These are phyloP conservation scores for Actinostola sp. DNA, from an alignment of 92 coral and sea anemone species.

Conservation along the genomic window DNA sequence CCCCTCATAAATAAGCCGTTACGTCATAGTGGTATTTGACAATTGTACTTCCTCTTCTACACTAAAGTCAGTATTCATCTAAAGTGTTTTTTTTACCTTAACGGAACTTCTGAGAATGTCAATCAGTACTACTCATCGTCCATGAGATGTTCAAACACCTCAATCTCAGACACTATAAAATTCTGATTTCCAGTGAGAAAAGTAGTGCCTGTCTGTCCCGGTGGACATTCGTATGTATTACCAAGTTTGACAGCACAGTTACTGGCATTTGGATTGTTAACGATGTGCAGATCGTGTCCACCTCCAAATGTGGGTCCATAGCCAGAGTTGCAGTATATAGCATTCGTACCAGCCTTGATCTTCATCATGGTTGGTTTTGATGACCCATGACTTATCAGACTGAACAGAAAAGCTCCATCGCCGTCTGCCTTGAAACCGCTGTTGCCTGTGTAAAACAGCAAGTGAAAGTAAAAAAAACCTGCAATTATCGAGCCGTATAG, in stretches of 20 bases:
- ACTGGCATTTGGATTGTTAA: conserved; percentile 28
- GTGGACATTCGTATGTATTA: conserved; percentile 47
- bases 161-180: conserved; percentile 48
- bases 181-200: conserved; percentile 45
- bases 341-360: conserved; percentile 18
- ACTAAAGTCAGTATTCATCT: neutral
- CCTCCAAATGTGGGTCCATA: conserved; percentile 69
- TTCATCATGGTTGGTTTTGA: conserved; percentile 20
- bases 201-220: conserved; percentile 29
- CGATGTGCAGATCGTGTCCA: conserved; percentile 32
- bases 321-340: conserved; percentile 40
- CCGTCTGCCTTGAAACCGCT: conserved; percentile 2
- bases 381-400: conserved; percentile 35
- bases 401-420: conserved; percentile 46
- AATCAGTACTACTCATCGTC: neutral
- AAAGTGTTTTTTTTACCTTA: neutral
- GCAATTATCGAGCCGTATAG: too few relatives aligned
- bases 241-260: conserved; percentile 17
- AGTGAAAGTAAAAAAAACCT: neutral
- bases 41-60: too few relatives aligned
- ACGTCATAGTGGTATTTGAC: too few relatives aligned
- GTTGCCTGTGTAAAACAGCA: conserved; percentile 3
- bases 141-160: conserved; percentile 41
- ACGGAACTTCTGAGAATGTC: neutral
- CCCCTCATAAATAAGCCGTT: too few relatives aligned